A percentile compares a stretch with the other conserved stretches of the same genome.
These are phyloP conservation scores for Natrix natrix DNA, from an alignment of 2,797 vertebrate species.

Conservation along the genomic window DNA sequence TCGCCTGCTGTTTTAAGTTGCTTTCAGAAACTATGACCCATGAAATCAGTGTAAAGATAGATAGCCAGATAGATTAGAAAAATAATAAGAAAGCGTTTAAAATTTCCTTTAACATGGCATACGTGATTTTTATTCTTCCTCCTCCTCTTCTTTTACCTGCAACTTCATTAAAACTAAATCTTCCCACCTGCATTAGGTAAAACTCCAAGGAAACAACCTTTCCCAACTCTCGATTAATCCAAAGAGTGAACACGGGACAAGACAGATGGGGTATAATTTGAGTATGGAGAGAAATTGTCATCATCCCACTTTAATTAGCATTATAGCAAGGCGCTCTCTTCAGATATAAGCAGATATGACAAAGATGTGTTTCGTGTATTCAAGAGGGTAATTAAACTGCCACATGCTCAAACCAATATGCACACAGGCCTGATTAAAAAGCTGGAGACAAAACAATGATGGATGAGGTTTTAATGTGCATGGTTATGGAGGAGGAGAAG, in stretches of 20 bases:
- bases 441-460: conserved; percentile 66
- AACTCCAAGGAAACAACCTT: conserved; percentile 60
- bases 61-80: conserved; percentile 22
- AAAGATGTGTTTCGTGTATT: conserved; percentile 71
- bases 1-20: background rate
- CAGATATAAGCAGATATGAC: conserved; percentile 71
- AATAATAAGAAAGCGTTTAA: background rate
- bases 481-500: conserved; percentile 26
- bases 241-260: conserved; percentile 57
- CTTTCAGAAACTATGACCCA: background rate
- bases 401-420: conserved; percentile 69
- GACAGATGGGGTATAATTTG: conserved; percentile 68
- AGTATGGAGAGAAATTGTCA: conserved; percentile 64
- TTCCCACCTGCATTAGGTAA: conserved; percentile 47
- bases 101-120: background rate
- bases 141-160: background rate
- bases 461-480: conserved; percentile 61
- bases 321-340: conserved; percentile 64
- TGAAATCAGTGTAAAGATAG: background rate
- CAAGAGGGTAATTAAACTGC: conserved; percentile 72
- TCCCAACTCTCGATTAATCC: conserved; percentile 65
- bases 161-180: conserved; percentile 56
- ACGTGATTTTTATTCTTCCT: background rate
- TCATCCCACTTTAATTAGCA: conserved; percentile 69
- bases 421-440: conserved; percentile 70